These are phyloP conservation scores for Clupea harengus DNA, from an alignment of 2,113 vertebrate genomes.

Conservation along the genomic window DNA sequence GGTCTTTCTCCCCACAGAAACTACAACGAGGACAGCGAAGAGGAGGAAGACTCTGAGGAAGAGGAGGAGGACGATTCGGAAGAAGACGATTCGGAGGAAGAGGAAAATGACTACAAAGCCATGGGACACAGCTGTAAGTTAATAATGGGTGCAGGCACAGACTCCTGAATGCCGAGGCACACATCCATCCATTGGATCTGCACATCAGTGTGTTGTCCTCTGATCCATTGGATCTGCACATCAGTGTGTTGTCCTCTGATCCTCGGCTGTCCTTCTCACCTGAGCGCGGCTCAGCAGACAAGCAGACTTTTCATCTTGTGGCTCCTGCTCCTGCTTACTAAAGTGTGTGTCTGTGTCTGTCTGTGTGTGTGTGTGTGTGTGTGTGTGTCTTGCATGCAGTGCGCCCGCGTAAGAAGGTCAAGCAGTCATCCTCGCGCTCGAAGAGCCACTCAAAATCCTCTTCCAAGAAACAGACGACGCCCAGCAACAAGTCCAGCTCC, in stretches of 20 bases:
- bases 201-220: too few species aligned
- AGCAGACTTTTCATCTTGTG: too few species aligned
- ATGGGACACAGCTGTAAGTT: constrained; percentile 88
- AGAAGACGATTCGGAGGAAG: constrained; percentile 78
- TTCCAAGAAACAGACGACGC: constrained; percentile 72
- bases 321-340: background rate
- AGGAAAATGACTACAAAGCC: constrained; percentile 83
- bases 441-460: constrained; percentile 71
- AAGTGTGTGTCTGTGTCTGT: background rate
- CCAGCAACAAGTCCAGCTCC: constrained; percentile 56
- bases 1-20: constrained; percentile 67
- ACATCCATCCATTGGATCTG: too few species aligned
- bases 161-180: background rate
- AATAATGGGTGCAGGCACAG: background rate
- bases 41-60: constrained; percentile 71
- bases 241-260: too few species aligned
- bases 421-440: constrained; percentile 59
- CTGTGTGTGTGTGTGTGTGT: background rate
- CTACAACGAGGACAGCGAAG: constrained; percentile 86
- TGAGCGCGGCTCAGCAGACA: too few species aligned
- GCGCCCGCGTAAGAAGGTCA: constrained; percentile 84
- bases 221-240: too few species aligned
- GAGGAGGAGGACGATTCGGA: constrained; percentile 75
- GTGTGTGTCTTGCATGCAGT: constrained; percentile 66
- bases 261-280: too few species aligned